phyloP scores from a whole-genome alignment of 2,888 invertebrate genomes.

The Himalopsyche kuldschensis region DNA sequence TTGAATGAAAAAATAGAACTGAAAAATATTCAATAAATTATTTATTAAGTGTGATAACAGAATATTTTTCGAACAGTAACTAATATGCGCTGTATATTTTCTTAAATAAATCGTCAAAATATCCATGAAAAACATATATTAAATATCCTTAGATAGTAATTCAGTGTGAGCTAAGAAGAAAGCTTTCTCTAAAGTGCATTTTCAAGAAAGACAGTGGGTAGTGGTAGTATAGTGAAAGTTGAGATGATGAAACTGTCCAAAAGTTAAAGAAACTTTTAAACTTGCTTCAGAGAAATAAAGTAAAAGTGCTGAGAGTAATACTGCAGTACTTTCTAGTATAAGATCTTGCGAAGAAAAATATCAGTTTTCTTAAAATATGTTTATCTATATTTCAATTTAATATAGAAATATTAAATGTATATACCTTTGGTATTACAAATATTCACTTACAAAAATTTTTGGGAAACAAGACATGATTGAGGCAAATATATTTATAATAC shows the following conservation, averaged over 20 bases:
- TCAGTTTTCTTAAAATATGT: neutral
- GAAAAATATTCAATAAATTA: neutral
- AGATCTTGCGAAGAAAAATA: neutral
- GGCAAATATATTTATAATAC: too few species aligned
- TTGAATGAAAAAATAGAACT: neutral
- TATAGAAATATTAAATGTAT: too few species aligned
- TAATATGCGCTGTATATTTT: neutral
- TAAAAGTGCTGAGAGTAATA: conserved; percentile 22
- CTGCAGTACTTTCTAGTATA: conserved; percentile 11
- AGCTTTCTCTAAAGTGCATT: conserved; percentile 37
- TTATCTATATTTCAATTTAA: too few species aligned
- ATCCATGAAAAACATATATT: neutral
- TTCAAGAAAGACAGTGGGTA: conserved; percentile 29
- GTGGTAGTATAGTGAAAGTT: conserved; percentile 12
- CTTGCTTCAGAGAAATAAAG: conserved; percentile 27
- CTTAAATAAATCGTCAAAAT: neutral
- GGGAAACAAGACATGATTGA: too few species aligned
- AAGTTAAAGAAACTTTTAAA: conserved; percentile 29
- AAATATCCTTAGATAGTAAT: neutral
- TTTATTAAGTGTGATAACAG: neutral
- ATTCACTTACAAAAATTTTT: too few species aligned
- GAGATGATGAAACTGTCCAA: conserved; percentile 26
- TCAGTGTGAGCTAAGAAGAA: conserved; percentile 28
- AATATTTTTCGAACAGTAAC: neutral
- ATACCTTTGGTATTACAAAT: too few species aligned